Evolutionary conservation across 1,140 invertebrate species (phyloP).

Genomic region (Leptinotarsa texana): DNA sequence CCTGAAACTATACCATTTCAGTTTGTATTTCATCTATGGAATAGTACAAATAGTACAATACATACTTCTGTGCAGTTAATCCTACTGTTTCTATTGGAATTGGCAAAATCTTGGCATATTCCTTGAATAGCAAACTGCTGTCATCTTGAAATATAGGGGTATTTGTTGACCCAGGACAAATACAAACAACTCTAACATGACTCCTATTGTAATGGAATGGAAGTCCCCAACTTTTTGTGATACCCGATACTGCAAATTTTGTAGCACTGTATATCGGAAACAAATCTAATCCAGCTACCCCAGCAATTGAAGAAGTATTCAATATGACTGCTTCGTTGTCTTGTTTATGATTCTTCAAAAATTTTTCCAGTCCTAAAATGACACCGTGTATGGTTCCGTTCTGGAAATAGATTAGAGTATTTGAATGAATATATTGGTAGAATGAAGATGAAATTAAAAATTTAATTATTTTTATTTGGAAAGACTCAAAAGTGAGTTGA

Average conservation of each 20-base stretch:
- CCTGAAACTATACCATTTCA: too few relatives aligned
- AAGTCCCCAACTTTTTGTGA: slow-evolving; percentile 39
- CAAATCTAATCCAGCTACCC: slow-evolving; percentile 24
- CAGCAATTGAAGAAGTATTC: slow-evolving; percentile 45
- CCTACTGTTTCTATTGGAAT: background rate
- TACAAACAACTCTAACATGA: slow-evolving; percentile 39
- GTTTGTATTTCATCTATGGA: too few relatives aligned
- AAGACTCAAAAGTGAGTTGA: too few relatives aligned
- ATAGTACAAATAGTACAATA: background rate
- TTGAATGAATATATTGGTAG: background rate
- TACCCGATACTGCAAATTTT: slow-evolving; percentile 44
- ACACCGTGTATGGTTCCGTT: slow-evolving; percentile 43
- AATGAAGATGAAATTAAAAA: background rate
- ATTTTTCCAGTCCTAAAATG: slow-evolving; percentile 42
- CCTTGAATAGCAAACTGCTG: slow-evolving; percentile 12
- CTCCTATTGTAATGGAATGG: slow-evolving; percentile 32
- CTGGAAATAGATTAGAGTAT: slow-evolving; percentile 27
- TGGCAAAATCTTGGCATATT: slow-evolving; percentile 19
- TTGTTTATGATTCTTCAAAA: slow-evolving; percentile 41
- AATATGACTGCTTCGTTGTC: slow-evolving; percentile 43
- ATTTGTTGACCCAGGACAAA: slow-evolving; percentile 52
- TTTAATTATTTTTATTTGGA: too few relatives aligned
- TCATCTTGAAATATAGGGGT: slow-evolving; percentile 38
- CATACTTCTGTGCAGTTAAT: slow-evolving; percentile 10
- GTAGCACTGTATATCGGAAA: slow-evolving; percentile 43